phyloP scores from a whole-genome alignment of 1,140 invertebrate species.

The Drosophila erecta region DNA sequence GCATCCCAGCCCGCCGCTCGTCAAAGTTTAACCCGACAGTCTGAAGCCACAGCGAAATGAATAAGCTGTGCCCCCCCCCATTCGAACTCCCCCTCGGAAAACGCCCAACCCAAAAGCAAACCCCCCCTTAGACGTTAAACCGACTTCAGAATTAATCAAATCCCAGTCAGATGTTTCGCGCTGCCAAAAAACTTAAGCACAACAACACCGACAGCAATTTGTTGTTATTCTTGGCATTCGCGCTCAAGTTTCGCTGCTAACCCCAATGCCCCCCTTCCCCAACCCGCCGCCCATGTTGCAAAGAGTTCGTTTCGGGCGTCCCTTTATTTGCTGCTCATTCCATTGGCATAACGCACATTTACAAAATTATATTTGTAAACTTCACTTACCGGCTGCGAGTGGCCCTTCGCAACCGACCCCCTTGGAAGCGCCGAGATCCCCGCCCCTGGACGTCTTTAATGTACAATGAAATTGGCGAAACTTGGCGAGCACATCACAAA shows the following conservation, averaged over 20 bases:
- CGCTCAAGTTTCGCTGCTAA: slow-evolving; percentile 24
- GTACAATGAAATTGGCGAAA: slow-evolving; percentile 78
- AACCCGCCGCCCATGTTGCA: slow-evolving; percentile 25
- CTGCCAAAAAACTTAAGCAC: slow-evolving; percentile 80
- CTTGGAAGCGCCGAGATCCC: background rate
- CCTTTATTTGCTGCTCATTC: slow-evolving; percentile 41
- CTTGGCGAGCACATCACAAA: slow-evolving; percentile 79
- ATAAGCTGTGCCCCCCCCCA: slow-evolving; percentile 49
- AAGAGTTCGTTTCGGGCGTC: slow-evolving; percentile 59
- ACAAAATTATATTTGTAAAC: slow-evolving; percentile 82
- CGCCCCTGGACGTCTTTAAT: slow-evolving; percentile 58
- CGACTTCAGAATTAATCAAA: slow-evolving; percentile 82
- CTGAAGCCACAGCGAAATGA: slow-evolving; percentile 74
- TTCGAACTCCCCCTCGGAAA: no score
- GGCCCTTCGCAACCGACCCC: slow-evolving; percentile 7
- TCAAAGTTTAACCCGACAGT: slow-evolving; percentile 77
- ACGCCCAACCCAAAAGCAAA: no score
- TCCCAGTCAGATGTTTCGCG: slow-evolving; percentile 80
- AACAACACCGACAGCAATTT: slow-evolving; percentile 62
- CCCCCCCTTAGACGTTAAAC: slow-evolving; percentile 67
- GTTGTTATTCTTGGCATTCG: slow-evolving; percentile 70
- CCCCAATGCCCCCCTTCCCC: background rate
- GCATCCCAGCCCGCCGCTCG: slow-evolving; percentile 18
- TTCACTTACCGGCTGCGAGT: slow-evolving; percentile 49
- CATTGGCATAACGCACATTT: slow-evolving; percentile 80